Evolutionary conservation across 1,140 invertebrate genomes (phyloP).

Genomic region (Lepidostoma basale): DNA sequence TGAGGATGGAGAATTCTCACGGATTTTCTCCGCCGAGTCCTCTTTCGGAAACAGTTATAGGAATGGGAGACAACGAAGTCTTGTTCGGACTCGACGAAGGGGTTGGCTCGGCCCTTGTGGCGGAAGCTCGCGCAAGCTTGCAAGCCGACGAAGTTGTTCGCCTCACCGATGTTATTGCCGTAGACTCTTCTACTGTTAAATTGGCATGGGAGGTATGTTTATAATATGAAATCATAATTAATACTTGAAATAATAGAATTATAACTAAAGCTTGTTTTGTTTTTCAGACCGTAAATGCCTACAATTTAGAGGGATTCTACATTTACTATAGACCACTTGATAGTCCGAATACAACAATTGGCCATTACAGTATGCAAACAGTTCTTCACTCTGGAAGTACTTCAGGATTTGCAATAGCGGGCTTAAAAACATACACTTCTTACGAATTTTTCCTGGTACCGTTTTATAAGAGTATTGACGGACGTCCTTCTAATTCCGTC

Average conservation of each 20-base stretch:
- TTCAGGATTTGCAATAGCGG: conserved; percentile 73
- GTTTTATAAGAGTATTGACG: conserved; percentile 78
- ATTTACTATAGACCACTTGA: conserved; percentile 70
- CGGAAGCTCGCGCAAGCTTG: conserved; percentile 66
- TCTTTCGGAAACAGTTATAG: conserved; percentile 70
- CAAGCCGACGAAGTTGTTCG: conserved; percentile 72
- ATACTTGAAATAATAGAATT: not conserved
- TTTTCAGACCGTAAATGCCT: conserved; percentile 66
- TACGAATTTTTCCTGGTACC: conserved; percentile 83
- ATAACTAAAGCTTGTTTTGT: conserved; percentile 7
- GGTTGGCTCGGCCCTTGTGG: conserved; percentile 70
- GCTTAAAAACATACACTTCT: conserved; percentile 71
- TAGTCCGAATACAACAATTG: conserved; percentile 56
- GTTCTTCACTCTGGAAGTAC: conserved; percentile 75
- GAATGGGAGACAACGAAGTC: conserved; percentile 56
- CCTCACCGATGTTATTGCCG: conserved; percentile 78
- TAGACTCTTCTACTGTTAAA: conserved; percentile 81
- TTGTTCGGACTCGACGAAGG: conserved; percentile 57
- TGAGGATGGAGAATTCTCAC: conserved; percentile 84
- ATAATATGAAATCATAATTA: not conserved
- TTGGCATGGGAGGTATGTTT: conserved; percentile 78
- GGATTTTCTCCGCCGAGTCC: conserved; percentile 75
- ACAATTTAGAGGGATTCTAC: conserved; percentile 77
- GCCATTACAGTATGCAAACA: conserved; percentile 75
- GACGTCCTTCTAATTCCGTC: conserved; percentile 76